Evolutionary conservation across 2,113 vertebrate species (phyloP).

Genomic region (Bungarus multicinctus): DNA sequence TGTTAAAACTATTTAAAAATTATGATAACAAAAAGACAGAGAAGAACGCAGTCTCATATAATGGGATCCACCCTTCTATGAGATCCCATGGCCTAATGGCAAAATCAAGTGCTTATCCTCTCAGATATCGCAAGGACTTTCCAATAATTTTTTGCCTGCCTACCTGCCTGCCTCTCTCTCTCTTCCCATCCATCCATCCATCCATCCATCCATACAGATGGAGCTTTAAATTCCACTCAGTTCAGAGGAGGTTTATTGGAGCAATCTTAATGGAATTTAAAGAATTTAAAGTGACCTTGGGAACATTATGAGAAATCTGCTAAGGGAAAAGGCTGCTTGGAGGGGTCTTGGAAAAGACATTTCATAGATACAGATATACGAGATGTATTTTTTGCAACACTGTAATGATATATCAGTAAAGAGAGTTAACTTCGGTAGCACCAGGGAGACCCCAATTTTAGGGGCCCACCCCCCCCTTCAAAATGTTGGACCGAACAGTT

Average conservation of each 20-base stretch:
- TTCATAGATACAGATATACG: neutral
- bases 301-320: neutral
- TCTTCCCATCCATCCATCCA: accelerated
- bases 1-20: neutral
- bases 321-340: neutral
- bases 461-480: too few species aligned
- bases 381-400: neutral
- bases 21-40: neutral
- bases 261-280: neutral
- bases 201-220: neutral
- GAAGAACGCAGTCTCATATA: neutral
- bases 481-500: too few species aligned
- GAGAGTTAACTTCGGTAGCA: too few species aligned
- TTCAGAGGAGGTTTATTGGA: neutral
- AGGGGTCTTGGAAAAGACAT: neutral
- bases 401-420: too few species aligned
- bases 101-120: neutral
- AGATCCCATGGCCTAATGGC: neutral
- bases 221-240: neutral
- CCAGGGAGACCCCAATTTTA: too few species aligned
- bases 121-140: neutral
- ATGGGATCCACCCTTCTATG: neutral
- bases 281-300: neutral
- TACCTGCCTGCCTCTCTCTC: too few species aligned
- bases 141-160: neutral